These are phyloP conservation scores for Acropora tenuis DNA, from an alignment of 64 coral and sea anemone species.

Conservation along the genomic window DNA sequence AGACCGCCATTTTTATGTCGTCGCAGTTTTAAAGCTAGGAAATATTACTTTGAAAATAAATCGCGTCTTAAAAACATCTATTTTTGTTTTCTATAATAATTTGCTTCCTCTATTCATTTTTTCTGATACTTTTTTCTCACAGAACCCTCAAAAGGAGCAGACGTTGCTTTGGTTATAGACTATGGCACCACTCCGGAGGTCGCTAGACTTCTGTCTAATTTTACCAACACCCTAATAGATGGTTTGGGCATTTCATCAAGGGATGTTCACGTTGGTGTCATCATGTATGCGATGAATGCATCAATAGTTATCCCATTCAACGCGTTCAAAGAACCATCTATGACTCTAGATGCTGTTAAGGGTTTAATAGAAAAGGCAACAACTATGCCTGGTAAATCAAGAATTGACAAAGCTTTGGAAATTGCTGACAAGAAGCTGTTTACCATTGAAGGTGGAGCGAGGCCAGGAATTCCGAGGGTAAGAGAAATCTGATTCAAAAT, in stretches of 20 bases:
- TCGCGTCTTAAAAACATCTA: too few species aligned
- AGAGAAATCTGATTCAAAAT: not conserved
- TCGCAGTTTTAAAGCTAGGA: too few species aligned
- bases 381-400: slow-evolving; percentile 1
- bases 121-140: not conserved
- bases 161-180: slow-evolving; percentile 32
- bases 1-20: too few species aligned
- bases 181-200: slow-evolving; percentile 22
- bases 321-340: not conserved
- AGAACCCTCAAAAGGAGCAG: slow-evolving; percentile 15
- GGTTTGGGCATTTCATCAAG: slow-evolving; percentile 30
- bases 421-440: slow-evolving; percentile 48
- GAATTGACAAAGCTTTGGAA: slow-evolving; percentile 52
- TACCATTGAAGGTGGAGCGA: slow-evolving; percentile 28
- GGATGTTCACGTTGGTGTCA: slow-evolving; percentile 42
- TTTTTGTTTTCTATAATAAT: too few species aligned
- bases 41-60: too few species aligned
- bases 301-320: slow-evolving; percentile 45
- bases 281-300: slow-evolving; percentile 40
- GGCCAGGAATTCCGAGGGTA: slow-evolving; percentile 61
- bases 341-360: slow-evolving; percentile 17
- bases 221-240: slow-evolving; percentile 34
- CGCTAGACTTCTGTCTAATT: not conserved
- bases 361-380: slow-evolving; percentile 2
- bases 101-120: not conserved